phyloP scores from a whole-genome alignment of 1,140 invertebrate species.

The Drosophila kanapiae region DNA sequence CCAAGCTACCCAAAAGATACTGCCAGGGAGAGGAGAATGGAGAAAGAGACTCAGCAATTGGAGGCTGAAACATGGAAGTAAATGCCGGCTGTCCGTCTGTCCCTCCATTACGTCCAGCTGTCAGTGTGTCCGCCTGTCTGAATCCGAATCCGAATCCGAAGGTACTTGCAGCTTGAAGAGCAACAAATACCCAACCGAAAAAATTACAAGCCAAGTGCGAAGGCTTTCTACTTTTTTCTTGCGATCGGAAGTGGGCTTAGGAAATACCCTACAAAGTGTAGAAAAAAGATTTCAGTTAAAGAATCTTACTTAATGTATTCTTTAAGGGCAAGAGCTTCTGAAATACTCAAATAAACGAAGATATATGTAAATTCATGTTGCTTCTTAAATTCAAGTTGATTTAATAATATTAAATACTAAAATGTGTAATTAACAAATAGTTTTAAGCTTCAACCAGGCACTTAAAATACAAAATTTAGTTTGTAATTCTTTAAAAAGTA shows the following conservation, averaged over 20 bases:
- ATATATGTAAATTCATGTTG: no score
- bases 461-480: no score
- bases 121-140: slow-evolving; percentile 43
- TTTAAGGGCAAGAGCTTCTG: no score
- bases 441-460: background rate
- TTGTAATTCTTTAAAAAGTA: background rate
- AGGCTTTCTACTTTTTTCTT: slow-evolving; percentile 4
- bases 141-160: slow-evolving; percentile 60
- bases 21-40: slow-evolving; percentile 17
- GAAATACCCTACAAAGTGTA: slow-evolving; percentile 14
- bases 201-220: slow-evolving; percentile 37
- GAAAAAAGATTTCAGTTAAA: background rate
- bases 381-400: background rate
- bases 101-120: slow-evolving; percentile 20
- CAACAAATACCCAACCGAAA: slow-evolving; percentile 55
- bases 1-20: slow-evolving; percentile 35
- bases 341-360: no score
- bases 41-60: slow-evolving; percentile 41
- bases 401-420: background rate
- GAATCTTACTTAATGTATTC: no score
- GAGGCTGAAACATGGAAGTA: slow-evolving; percentile 65
- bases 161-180: slow-evolving; percentile 69
- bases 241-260: background rate
- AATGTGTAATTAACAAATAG: background rate
- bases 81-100: slow-evolving; percentile 49